Conservation (phyloP, 2,797 vertebrate genomes). For the Tachyglossus aculeatus region DNA sequence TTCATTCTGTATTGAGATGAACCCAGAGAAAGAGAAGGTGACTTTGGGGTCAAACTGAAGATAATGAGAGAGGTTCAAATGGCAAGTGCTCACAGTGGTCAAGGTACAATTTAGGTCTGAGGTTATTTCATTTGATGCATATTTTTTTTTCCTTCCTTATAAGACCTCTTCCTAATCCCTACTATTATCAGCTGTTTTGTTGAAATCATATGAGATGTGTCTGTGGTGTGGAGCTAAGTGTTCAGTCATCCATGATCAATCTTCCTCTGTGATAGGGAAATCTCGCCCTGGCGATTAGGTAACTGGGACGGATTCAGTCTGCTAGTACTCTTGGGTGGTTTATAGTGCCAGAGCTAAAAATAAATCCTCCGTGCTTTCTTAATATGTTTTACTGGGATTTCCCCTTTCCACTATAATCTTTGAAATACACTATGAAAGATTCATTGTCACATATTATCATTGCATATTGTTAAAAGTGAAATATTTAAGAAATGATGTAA, state of each 20-base stretch:
- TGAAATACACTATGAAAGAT: neutral
- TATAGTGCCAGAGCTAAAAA: neutral
- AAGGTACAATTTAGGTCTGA: too few species aligned
- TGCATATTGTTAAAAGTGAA: neutral
- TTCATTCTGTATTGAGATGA: too few species aligned
- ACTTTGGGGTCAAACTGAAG: too few species aligned
- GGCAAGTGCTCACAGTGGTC: too few species aligned
- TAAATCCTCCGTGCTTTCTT: neutral
- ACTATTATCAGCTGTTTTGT: too few species aligned
- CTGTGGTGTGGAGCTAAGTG: neutral
- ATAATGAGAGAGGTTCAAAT: too few species aligned
- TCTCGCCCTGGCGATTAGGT: neutral
- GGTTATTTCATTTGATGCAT: neutral
- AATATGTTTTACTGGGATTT: neutral
- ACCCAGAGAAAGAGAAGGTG: too few species aligned
- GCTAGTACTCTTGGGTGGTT: neutral
- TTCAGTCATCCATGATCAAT: neutral
- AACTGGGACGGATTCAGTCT: too few species aligned
- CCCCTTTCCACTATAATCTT: neutral
- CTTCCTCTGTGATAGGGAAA: neutral
- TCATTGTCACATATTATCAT: neutral
- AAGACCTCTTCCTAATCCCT: neutral
- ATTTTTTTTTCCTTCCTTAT: neutral
- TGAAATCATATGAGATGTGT: neutral
- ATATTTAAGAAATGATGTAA: neutral